Percentiles rank a stretch among this genome's conserved stretches.
phyloP scores from a whole-genome alignment of 2,113 vertebrate genomes.

The Dicentrarchus labrax region DNA sequence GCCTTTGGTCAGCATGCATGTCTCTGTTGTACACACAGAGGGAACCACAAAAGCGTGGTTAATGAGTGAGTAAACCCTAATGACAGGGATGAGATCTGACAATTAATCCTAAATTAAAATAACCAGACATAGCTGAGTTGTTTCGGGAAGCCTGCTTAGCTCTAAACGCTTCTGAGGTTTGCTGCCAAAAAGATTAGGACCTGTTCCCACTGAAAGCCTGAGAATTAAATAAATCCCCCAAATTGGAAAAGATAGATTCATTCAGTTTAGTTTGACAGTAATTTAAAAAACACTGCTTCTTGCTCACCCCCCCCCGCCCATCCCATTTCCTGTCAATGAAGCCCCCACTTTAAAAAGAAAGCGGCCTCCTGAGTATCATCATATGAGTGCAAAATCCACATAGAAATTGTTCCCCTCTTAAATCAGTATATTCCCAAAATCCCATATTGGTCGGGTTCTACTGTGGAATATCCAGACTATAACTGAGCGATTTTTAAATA shows the following conservation, averaged over 20 bases:
- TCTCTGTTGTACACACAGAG: constrained; percentile 62
- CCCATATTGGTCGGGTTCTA: too few species aligned
- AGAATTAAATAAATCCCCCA: constrained; percentile 62
- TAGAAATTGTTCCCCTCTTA: too few species aligned
- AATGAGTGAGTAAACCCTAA: constrained; percentile 63
- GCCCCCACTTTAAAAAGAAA: too few species aligned
- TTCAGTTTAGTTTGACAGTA: constrained; percentile 16
- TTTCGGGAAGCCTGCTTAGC: constrained; percentile 46
- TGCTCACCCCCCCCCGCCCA: too few species aligned
- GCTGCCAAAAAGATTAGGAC: constrained; percentile 61
- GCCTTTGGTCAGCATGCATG: constrained; percentile 78
- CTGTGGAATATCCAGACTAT: too few species aligned
- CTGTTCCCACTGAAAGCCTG: constrained; percentile 41
- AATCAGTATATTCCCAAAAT: too few species aligned
- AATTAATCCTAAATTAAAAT: constrained; percentile 76
- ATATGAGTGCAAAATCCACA: too few species aligned
- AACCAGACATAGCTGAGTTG: constrained; percentile 36
- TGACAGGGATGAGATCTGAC: constrained; percentile 62
- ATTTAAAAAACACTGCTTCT: background rate
- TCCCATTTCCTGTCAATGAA: background rate
- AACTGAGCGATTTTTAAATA: too few species aligned
- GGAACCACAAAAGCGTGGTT: constrained; percentile 47
- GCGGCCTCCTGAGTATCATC: too few species aligned
- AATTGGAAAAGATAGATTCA: constrained; percentile 32
- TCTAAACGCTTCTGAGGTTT: constrained; percentile 23